Base-by-base conservation (phyloP, 2,888 invertebrate genomes). In the Cataglyphis livida region DNA sequence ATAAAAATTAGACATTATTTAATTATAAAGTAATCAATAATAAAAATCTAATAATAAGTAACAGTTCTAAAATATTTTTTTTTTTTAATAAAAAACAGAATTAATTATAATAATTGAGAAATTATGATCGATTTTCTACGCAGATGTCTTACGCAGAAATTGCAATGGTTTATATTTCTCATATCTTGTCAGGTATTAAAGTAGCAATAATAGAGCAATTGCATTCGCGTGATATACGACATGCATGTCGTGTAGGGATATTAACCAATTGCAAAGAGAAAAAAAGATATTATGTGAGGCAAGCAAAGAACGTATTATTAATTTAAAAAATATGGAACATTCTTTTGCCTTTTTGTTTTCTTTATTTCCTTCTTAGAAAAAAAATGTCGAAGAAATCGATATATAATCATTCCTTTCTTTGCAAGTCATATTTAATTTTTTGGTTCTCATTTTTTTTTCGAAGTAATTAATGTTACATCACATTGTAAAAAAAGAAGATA, bases 181-280 rank as follows among this genome's bases (percentile, higher is more conserved):
- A 51, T 9, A 51, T 44, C 41, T 68, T 51, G 18, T 18, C 68
- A 83, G 74, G 73, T 81, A 64, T 81, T 66, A 68, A 41, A 62
- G 44, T 28, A 81, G 44, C 70, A 74, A 75, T 75, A 32, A 71
- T 64, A 68, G 64, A 83, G 61, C 74, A 79, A 62, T 66, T 62
- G 68, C 74, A 59, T 38, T 84, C 62, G 83, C 61, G 79, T 73
- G 64, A 81, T 70, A 70, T 64, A 85, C 83, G 85, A 82, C 85
- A 87, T 78, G 86, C 84, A 83, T 86, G 87, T 82, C 83, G 70
- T 82, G 54, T 78, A 35, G 82, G 70, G 81, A 78, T 75, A 91
- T 90, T 92, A 90, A 90, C 86, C 90, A 91, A 91, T 91, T 61
- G 71, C 68, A 64, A 51, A 87, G 86, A 87, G 87, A 86, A 87